Conservation (phyloP, 92 coral and sea anemone genomes). For the Pocillopora grandis region DNA sequence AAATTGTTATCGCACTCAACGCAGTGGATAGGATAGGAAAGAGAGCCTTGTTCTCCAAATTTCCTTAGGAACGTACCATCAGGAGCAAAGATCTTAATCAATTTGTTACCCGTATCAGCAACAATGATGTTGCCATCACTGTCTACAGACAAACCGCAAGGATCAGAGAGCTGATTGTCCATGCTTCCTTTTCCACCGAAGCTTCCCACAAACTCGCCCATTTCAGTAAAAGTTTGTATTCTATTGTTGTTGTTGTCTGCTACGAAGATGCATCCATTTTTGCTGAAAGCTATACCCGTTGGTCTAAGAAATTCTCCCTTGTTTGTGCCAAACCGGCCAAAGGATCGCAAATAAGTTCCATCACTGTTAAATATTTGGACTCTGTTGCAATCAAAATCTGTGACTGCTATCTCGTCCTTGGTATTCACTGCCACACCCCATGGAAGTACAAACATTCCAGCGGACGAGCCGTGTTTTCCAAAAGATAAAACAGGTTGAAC, state of each 20-base stretch:
- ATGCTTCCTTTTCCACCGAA: neutral
- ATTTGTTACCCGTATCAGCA: no score
- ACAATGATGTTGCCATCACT: no score
- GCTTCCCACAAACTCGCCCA: no score
- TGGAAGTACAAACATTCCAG: neutral
- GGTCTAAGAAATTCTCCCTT: neutral
- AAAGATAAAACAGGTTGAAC: neutral
- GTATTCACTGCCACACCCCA: constrained; percentile 2
- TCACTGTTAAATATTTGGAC: neutral
- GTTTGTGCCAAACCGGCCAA: neutral
- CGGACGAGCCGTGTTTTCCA: neutral
- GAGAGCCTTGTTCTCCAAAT: neutral
- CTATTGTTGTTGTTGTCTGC: neutral
- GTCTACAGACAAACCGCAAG: neutral
- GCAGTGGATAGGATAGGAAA: neutral
- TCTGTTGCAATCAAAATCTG: neutral
- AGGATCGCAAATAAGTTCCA: neutral
- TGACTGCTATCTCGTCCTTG: neutral
- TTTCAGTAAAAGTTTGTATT: neutral
- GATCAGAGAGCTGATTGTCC: neutral
- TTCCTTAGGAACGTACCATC: neutral
- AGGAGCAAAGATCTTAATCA: neutral
- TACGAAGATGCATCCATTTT: neutral
- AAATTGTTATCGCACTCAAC: neutral
- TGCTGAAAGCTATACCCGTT: neutral